A percentile compares a stretch with the other conserved stretches of the same genome.
Conservation (phyloP, 53 echinoderm and acorn worm genomes). For the Astropecten irregularis region DNA sequence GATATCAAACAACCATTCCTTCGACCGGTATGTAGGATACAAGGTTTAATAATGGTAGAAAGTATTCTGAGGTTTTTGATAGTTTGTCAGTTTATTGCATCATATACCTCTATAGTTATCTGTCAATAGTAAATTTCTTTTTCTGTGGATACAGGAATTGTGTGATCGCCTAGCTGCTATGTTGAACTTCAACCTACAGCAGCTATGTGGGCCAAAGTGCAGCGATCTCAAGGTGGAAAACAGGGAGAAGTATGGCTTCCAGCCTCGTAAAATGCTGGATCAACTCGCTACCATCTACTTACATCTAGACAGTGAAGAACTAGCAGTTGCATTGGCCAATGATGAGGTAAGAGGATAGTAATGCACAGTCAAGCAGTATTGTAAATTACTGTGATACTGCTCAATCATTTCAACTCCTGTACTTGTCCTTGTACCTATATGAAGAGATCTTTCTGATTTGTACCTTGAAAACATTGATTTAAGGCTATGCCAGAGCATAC, state of each 20-base stretch:
- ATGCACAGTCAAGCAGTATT: too few relatives aligned
- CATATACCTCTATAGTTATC: too few relatives aligned
- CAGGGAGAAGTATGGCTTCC: constrained; percentile 96
- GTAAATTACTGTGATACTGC: too few relatives aligned
- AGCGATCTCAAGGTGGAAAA: constrained; percentile 95
- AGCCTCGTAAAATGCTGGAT: constrained; percentile 95
- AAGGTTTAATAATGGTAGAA: too few relatives aligned
- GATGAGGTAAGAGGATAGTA: constrained; percentile 79
- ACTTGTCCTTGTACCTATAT: too few relatives aligned
- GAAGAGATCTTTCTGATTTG: too few relatives aligned
- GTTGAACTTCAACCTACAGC: constrained; percentile 97
- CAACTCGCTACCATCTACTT: constrained; percentile 94
- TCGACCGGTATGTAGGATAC: constrained; percentile 78
- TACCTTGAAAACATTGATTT: too few relatives aligned
- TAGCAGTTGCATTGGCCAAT: constrained; percentile 81
- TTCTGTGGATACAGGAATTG: constrained; percentile 92
- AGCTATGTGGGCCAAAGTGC: constrained; percentile 90
- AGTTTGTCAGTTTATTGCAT: too few relatives aligned
- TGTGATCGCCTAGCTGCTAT: constrained; percentile 88
- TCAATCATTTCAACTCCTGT: too few relatives aligned
- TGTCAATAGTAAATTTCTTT: too few relatives aligned
- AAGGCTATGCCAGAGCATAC: too few relatives aligned
- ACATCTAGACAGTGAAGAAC: constrained; percentile 83
- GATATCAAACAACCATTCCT: constrained; percentile 89
- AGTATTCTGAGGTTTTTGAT: too few relatives aligned